Conservation (phyloP, 2,113 vertebrate species). For the Tringa solitaria region DNA sequence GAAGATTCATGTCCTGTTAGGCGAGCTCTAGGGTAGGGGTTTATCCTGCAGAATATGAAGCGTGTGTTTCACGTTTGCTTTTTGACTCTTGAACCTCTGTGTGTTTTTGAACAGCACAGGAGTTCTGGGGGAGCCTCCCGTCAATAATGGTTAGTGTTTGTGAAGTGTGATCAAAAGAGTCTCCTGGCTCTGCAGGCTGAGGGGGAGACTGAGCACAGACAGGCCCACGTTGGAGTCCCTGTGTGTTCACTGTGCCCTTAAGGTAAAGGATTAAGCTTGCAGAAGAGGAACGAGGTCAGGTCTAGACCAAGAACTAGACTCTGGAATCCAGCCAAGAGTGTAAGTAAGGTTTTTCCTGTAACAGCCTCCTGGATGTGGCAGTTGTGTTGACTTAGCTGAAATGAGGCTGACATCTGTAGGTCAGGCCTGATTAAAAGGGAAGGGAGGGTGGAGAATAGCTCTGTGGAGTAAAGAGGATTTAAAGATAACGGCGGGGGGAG, state of each 20-base stretch:
- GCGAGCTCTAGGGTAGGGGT: neutral
- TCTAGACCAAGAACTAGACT: conserved; percentile 42
- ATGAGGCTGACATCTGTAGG: conserved; percentile 58
- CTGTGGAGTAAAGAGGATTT: conserved; percentile 27
- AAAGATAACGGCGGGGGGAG: neutral
- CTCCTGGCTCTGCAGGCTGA: neutral
- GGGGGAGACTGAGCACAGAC: neutral
- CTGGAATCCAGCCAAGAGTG: conserved; percentile 42
- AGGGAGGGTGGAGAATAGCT: conserved; percentile 24
- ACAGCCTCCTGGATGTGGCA: conserved; percentile 46
- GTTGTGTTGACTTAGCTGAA: conserved; percentile 55
- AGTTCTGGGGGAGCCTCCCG: neutral
- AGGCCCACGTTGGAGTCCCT: neutral
- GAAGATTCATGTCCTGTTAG: neutral
- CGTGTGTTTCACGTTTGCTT: neutral
- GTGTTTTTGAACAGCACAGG: conserved; percentile 3
- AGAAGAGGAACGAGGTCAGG: conserved; percentile 37
- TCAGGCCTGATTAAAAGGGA: conserved; percentile 56
- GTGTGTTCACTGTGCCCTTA: conserved; percentile 25
- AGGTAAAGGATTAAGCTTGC: conserved; percentile 44
- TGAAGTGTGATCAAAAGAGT: neutral
- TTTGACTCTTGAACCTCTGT: neutral
- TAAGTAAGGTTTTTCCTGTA: conserved; percentile 45
- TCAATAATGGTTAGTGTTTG: neutral
- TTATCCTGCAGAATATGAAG: neutral